phyloP scores from a whole-genome alignment of 30 jellyfish, hydroid and myxozoan species.

The Turritopsis dohrnii region DNA sequence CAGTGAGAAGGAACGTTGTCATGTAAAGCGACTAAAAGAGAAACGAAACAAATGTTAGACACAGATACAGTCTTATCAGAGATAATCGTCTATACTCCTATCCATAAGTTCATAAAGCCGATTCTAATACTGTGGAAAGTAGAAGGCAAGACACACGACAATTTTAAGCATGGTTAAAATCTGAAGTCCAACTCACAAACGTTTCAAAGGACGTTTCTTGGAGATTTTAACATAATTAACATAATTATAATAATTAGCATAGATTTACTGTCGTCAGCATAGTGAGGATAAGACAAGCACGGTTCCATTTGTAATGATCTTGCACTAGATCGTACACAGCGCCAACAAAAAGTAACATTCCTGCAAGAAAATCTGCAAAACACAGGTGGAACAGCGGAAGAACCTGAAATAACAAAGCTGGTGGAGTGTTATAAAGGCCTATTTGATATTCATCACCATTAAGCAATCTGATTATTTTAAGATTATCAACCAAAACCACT shows the following conservation, averaged over 20 bases:
- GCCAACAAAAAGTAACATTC: conserved; percentile 42
- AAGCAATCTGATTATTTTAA: not conserved
- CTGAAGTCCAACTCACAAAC: too few species aligned
- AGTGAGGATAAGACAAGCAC: conserved; percentile 40
- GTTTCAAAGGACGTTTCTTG: not conserved
- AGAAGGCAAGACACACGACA: too few species aligned
- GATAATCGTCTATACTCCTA: not conserved
- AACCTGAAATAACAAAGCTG: conserved; percentile 31
- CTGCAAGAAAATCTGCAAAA: conserved; percentile 61
- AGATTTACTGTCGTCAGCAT: conserved; percentile 52
- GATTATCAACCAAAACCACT: not conserved
- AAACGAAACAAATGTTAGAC: not conserved
- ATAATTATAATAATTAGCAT: not conserved
- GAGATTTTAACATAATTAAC: not conserved
- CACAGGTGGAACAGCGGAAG: conserved; percentile 63
- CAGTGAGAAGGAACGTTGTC: conserved; percentile 52
- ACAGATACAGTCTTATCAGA: not conserved
- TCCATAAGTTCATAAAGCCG: not conserved
- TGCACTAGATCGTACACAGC: conserved; percentile 25
- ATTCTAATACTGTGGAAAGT: not conserved
- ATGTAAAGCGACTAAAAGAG: conserved; percentile 41
- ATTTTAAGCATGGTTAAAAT: too few species aligned
- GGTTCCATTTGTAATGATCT: not conserved
- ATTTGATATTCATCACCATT: not conserved
- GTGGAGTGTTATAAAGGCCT: too few species aligned